These are phyloP conservation scores for Rhodophaea formosa DNA, from an alignment of 2,888 invertebrate species.

Conservation along the genomic window DNA sequence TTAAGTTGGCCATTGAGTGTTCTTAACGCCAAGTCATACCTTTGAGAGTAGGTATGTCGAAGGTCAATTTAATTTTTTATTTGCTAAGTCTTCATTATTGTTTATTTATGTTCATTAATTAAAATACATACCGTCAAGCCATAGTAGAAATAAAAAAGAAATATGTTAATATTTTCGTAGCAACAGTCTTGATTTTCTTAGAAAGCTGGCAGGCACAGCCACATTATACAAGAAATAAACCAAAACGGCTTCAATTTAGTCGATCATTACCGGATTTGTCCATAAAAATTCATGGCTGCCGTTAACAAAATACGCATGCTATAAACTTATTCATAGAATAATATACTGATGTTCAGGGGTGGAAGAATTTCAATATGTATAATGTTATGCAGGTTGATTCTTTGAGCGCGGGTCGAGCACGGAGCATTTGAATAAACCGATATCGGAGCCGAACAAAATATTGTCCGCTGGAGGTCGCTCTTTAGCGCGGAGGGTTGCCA, in stretches of 20 bases:
- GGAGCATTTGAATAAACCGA: conserved; percentile 79
- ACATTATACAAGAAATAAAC: neutral
- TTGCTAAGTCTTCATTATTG: too few species aligned
- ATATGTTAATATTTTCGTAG: too few species aligned
- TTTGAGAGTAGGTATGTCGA: too few species aligned
- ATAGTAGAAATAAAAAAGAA: too few species aligned
- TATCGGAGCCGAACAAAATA: conserved; percentile 74
- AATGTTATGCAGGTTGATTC: conserved; percentile 79
- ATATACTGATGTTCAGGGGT: conserved; percentile 65
- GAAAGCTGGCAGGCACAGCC: neutral
- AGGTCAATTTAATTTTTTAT: too few species aligned
- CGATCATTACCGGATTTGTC: conserved; percentile 9
- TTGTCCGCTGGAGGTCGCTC: conserved; percentile 72
- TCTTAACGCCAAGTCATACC: too few species aligned
- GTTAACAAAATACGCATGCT: conserved; percentile 38
- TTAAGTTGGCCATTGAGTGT: too few species aligned
- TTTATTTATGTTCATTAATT: too few species aligned
- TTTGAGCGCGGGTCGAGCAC: conserved; percentile 75
- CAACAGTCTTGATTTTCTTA: too few species aligned
- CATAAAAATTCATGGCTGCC: conserved; percentile 19
- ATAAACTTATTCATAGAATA: conserved; percentile 72
- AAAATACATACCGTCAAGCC: too few species aligned
- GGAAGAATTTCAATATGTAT: conserved; percentile 79
- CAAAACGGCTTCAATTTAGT: conserved; percentile 1
- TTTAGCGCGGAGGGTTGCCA: conserved; percentile 40